These are phyloP conservation scores for Amniataba percoides DNA, from an alignment of 2,797 vertebrate genomes.

Conservation along the genomic window DNA sequence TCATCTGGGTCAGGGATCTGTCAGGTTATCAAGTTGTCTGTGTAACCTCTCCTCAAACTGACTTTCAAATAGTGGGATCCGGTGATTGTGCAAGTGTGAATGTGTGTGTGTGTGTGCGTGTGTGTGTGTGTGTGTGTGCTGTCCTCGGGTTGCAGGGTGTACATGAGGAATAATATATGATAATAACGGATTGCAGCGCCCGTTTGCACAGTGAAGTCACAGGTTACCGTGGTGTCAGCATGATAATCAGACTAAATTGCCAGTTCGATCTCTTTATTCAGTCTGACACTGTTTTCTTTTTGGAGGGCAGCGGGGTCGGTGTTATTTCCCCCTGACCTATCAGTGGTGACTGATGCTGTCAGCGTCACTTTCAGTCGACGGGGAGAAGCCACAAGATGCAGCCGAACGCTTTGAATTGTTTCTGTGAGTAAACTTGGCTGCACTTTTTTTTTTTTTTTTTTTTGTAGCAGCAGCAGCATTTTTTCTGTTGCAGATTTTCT, in stretches of 20 bases:
- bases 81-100: constrained; percentile 20
- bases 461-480: too few species aligned
- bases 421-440: not conserved
- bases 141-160: not conserved
- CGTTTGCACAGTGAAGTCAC: not conserved
- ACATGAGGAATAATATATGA: not conserved
- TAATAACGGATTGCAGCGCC: not conserved
- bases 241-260: not conserved
- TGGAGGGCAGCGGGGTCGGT: not conserved
- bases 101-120: not conserved
- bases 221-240: not conserved
- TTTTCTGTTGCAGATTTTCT: not conserved
- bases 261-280: not conserved
- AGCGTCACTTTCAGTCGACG: not conserved
- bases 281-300: not conserved
- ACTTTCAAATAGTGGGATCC: constrained; percentile 42
- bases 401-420: not conserved
- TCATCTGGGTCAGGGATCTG: constrained; percentile 55
- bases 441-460: too few species aligned
- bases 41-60: constrained; percentile 30
- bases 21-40: constrained; percentile 27
- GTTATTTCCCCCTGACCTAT: not conserved
- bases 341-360: not conserved
- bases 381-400: too few species aligned
- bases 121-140: not conserved